These are phyloP conservation scores for Scopus umbretta DNA, from an alignment of 2,113 vertebrate species.

Conservation along the genomic window DNA sequence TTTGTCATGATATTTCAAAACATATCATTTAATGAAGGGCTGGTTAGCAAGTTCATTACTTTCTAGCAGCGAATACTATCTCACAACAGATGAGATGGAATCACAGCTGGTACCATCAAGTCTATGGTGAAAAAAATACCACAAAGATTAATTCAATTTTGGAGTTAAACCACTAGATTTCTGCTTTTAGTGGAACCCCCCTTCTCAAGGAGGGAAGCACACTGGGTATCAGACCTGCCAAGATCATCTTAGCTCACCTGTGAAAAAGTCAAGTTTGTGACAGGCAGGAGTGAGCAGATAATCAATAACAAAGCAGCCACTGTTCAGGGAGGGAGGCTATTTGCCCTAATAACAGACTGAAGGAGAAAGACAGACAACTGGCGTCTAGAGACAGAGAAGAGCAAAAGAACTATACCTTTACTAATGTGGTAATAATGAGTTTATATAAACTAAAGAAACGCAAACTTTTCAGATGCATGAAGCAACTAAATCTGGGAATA, in stretches of 20 bases:
- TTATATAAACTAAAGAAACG: neutral
- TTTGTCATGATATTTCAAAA: neutral
- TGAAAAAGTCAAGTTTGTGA: neutral
- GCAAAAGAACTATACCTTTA: neutral
- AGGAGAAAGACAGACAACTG: neutral
- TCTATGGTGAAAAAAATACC: accelerated
- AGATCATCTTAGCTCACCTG: neutral
- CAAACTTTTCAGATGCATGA: neutral
- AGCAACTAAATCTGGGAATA: neutral
- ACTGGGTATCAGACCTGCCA: neutral
- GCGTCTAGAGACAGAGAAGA: neutral
- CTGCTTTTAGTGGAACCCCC: neutral
- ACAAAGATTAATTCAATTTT: neutral
- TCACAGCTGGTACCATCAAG: neutral
- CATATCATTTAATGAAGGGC: neutral
- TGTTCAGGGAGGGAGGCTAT: neutral
- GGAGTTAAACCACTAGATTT: neutral
- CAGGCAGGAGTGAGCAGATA: neutral
- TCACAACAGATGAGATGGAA: neutral
- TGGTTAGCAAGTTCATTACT: neutral
- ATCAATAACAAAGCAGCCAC: neutral
- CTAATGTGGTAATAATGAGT: neutral
- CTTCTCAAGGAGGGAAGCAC: neutral
- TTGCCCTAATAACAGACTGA: neutral
- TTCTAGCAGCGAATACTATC: neutral